Percentiles rank a stretch among this genome's conserved stretches.
These are phyloP conservation scores for Grapholita molesta DNA, from an alignment of 1,140 invertebrate species.

Conservation along the genomic window DNA sequence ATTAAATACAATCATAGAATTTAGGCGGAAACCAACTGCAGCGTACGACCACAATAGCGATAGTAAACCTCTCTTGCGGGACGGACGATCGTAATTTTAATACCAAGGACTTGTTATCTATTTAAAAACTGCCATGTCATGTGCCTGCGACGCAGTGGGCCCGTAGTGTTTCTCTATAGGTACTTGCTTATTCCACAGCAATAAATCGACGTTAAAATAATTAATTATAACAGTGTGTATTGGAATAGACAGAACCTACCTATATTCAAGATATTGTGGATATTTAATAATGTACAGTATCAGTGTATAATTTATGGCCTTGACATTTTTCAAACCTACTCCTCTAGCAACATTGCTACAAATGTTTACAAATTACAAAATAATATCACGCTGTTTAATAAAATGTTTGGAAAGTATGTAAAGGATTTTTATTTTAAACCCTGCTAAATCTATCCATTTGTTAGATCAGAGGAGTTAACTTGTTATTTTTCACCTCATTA, in stretches of 20 bases:
- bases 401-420: constrained; percentile 4
- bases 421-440: neutral
- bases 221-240: neutral
- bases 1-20: no score
- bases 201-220: neutral
- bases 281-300: neutral
- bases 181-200: neutral
- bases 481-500: no score
- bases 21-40: no score
- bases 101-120: neutral
- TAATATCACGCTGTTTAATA: constrained; percentile 16
- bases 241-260: neutral
- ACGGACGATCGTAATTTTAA: no score
- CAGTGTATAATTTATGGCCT: neutral
- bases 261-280: neutral
- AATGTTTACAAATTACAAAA: constrained; percentile 5
- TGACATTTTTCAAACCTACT: constrained; percentile 8
- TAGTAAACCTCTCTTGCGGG: no score
- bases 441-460: no score
- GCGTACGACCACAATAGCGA: no score
- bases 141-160: neutral
- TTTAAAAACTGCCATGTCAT: neutral
- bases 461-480: no score
- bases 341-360: neutral
- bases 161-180: neutral